These are phyloP conservation scores for Macrotis lagotis DNA, from an alignment of 2,113 vertebrate species.

Conservation along the genomic window DNA sequence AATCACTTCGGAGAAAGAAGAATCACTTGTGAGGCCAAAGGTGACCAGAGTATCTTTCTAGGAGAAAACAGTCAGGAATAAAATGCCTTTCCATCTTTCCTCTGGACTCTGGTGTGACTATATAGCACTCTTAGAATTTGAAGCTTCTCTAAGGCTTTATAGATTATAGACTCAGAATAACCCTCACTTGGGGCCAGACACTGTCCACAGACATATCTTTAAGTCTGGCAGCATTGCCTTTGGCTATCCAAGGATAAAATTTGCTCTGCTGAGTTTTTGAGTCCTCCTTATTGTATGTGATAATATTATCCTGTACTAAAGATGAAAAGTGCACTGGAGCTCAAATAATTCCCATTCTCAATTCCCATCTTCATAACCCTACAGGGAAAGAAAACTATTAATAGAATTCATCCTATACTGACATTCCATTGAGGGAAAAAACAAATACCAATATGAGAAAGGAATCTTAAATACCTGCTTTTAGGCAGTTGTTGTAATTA, in stretches of 20 bases:
- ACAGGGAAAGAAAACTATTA: conserved; percentile 8
- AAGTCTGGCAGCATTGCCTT: neutral
- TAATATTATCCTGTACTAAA: neutral
- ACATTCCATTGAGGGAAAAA: neutral
- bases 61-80: neutral
- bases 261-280: neutral
- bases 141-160: conserved; percentile 28
- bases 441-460: neutral
- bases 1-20: neutral
- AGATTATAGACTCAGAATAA: conserved; percentile 13
- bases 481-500: neutral
- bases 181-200: neutral
- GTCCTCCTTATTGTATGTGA: neutral
- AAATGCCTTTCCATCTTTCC: neutral
- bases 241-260: conserved; percentile 14
- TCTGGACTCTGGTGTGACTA: neutral
- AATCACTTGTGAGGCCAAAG: neutral
- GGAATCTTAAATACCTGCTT: conserved; percentile 8
- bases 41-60: neutral
- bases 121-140: conserved; percentile 29
- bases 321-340: neutral
- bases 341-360: neutral
- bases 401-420: neutral
- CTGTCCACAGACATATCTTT: conserved; percentile 6
- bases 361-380: neutral